Percentiles rank a stretch among this genome's conserved stretches.
phyloP scores from a whole-genome alignment of 2,113 vertebrate genomes.

The Sander vitreus region DNA sequence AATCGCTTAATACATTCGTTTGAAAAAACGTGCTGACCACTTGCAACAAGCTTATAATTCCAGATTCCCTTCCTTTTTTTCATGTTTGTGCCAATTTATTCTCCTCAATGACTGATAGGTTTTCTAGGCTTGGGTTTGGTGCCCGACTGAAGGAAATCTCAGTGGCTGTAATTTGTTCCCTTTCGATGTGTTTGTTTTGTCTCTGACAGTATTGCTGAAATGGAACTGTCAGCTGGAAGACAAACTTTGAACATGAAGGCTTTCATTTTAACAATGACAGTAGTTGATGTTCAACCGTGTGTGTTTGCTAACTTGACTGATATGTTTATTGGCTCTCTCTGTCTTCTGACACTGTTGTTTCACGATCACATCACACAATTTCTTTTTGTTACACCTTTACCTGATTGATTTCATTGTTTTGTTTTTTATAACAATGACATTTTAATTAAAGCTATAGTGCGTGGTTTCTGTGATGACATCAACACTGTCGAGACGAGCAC shows the following conservation, averaged over 20 bases:
- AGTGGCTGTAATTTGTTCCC: slow-evolving; percentile 55
- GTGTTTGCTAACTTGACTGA: slow-evolving; percentile 39
- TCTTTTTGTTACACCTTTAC: neutral
- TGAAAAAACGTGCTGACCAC: too few species aligned
- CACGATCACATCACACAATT: slow-evolving; percentile 16
- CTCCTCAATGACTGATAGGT: slow-evolving; percentile 48
- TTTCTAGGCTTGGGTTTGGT: slow-evolving; percentile 5
- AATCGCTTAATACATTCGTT: too few species aligned
- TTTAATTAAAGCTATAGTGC: neutral
- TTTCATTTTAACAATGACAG: slow-evolving; percentile 56
- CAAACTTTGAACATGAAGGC: slow-evolving; percentile 60
- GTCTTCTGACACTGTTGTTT: slow-evolving; percentile 10
- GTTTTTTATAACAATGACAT: slow-evolving; percentile 4
- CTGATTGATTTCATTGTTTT: slow-evolving; percentile 20
- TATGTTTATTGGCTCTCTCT: slow-evolving; percentile 45
- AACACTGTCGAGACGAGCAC: too few species aligned
- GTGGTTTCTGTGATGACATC: too few species aligned
- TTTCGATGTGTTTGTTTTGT: slow-evolving; percentile 63
- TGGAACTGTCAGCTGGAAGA: slow-evolving; percentile 58
- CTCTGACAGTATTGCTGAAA: slow-evolving; percentile 51
- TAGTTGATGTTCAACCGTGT: slow-evolving; percentile 50
- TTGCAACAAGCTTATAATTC: slow-evolving; percentile 1
- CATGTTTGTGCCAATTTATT: slow-evolving; percentile 29
- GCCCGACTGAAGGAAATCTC: slow-evolving; percentile 37
- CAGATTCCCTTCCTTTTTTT: neutral